Percentiles rank a stretch among this genome's conserved stretches.
These are phyloP conservation scores for Drosophila persimilis DNA, from an alignment of 1,140 invertebrate species.

Conservation along the genomic window DNA sequence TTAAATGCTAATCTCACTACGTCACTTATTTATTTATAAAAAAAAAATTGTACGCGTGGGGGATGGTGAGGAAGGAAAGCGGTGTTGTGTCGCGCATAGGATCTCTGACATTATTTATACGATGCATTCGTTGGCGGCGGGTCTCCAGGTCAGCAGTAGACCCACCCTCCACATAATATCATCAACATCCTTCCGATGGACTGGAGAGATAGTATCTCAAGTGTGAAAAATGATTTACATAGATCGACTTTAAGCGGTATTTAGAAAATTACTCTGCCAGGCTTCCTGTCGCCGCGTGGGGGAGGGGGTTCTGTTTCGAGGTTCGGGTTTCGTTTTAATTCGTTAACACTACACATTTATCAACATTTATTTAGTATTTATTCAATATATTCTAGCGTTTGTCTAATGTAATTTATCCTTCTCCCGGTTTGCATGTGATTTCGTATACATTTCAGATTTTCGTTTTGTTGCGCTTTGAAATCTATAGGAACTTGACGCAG, in stretches of 20 bases:
- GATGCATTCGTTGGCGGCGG: neutral
- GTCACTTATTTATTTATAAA: slow-evolving; percentile 46
- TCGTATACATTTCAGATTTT: slow-evolving; percentile 67
- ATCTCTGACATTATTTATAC: neutral
- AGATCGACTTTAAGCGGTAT: slow-evolving; percentile 48
- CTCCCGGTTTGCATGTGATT: slow-evolving; percentile 31
- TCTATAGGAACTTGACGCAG: slow-evolving; percentile 68
- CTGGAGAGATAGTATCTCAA: neutral
- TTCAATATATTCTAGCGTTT: slow-evolving; percentile 42
- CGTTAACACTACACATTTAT: slow-evolving; percentile 79
- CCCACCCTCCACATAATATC: neutral
- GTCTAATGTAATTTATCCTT: slow-evolving; percentile 18
- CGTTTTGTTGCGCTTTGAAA: slow-evolving; percentile 52
- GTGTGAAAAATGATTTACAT: slow-evolving; percentile 24
- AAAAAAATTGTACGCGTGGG: slow-evolving; percentile 43
- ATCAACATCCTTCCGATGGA: neutral
- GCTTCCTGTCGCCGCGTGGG: neutral
- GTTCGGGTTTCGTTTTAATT: slow-evolving; percentile 30
- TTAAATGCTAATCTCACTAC: slow-evolving; percentile 78
- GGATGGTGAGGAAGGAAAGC: slow-evolving; percentile 20
- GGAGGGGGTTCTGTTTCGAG: slow-evolving; percentile 15
- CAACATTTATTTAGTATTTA: slow-evolving; percentile 72
- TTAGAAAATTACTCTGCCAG: slow-evolving; percentile 51
- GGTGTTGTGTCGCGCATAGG: slow-evolving; percentile 11
- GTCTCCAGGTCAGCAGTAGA: neutral